Evolutionary conservation across 2,113 vertebrate genomes (phyloP).

Genomic region (Equus quagga): DNA sequence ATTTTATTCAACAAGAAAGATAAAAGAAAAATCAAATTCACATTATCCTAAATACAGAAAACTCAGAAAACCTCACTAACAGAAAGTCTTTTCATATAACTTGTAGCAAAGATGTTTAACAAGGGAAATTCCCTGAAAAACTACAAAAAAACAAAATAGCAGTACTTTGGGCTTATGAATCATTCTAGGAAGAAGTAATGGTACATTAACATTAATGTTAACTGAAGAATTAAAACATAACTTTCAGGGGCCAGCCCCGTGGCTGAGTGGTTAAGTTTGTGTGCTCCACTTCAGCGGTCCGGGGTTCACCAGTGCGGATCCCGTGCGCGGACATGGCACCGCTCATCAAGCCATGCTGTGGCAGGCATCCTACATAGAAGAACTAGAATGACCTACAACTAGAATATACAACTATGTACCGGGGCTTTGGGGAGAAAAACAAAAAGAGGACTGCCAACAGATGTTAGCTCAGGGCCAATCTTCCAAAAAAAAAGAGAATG

Average conservation of each 20-base stretch:
- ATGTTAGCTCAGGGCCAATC: no score
- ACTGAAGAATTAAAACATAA: constrained; percentile 45
- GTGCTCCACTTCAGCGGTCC: no score
- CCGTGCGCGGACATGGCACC: no score
- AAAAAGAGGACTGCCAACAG: no score
- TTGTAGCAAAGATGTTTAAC: neutral
- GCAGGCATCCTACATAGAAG: no score
- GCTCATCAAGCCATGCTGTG: no score
- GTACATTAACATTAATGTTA: neutral
- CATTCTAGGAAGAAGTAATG: neutral
- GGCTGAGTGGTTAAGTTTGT: no score
- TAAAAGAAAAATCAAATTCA: neutral
- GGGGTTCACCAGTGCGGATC: no score
- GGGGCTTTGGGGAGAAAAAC: no score
- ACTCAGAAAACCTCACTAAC: neutral
- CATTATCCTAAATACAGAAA: neutral
- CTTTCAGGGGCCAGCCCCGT: neutral
- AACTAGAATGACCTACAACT: no score
- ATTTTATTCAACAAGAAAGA: neutral
- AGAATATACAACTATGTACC: no score
- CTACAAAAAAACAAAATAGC: neutral
- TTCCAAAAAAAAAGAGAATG: no score
- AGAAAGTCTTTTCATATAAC: neutral
- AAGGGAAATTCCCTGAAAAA: neutral
- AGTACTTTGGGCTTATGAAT: neutral